Evolutionary conservation across 2,888 invertebrate genomes (phyloP).

Genomic region (Neoitamus cyanurus): DNA sequence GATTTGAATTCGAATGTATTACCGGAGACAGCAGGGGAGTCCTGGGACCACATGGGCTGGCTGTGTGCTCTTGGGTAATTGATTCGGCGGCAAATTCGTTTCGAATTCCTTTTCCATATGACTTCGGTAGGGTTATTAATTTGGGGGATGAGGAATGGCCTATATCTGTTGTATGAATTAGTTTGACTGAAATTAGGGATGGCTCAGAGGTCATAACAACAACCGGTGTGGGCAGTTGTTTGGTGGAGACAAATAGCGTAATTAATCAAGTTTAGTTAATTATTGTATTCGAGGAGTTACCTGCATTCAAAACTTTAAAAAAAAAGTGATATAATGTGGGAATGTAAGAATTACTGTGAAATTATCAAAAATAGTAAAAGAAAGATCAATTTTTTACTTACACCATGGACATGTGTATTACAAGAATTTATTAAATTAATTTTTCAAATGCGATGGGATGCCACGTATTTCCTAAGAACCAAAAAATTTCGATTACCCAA

Average conservation of each 20-base stretch:
- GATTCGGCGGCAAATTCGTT: slow-evolving; percentile 1
- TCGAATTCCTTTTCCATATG: slow-evolving; percentile 10
- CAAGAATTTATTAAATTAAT: too few relatives aligned
- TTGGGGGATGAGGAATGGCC: neutral
- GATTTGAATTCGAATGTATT: neutral
- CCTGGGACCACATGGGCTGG: neutral
- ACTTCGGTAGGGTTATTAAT: neutral
- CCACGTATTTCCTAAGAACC: too few relatives aligned
- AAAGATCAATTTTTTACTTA: too few relatives aligned
- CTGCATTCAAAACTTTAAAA: too few relatives aligned
- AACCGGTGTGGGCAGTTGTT: neutral
- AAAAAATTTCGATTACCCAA: too few relatives aligned
- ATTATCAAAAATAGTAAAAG: too few relatives aligned
- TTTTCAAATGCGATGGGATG: too few relatives aligned
- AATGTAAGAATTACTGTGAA: too few relatives aligned
- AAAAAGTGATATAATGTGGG: too few relatives aligned
- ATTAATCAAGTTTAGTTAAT: neutral
- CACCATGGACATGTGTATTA: too few relatives aligned
- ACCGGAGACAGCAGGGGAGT: neutral
- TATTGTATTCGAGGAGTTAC: too few relatives aligned
- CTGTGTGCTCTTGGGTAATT: neutral
- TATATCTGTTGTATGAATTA: neutral
- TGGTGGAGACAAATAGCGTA: neutral
- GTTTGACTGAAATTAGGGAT: neutral
- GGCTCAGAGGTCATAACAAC: neutral